Evolutionary conservation across 2,888 invertebrate species (phyloP), one percentile per base, ranked within the genome.

Genomic region (Venustoraphidia nigricollis): DNA sequence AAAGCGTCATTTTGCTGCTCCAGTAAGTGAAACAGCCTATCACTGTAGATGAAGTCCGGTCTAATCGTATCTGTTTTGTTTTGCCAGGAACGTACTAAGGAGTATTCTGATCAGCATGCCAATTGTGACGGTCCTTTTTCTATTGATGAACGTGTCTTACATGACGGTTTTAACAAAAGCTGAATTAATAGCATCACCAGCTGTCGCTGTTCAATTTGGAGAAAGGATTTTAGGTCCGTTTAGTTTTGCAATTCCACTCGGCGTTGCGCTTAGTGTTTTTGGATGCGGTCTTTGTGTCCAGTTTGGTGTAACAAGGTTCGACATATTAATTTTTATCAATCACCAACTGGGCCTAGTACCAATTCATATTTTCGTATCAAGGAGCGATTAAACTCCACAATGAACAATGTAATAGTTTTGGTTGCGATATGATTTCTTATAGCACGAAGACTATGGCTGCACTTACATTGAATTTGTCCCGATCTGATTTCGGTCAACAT

Each of bases 81-180:
- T 48, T 69, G 67, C 11, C 69, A 84, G 85, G 46, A 90, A 90
- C 63, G 82, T 91, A 34, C 83, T 86, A 0, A 69, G 81, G 38
- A 84, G 88, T 55, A 87, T 90, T 55, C 69, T 80, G 9, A 83
- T 90, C 45, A 88, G 83, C 0, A 83, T 91, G 0, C 90, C 90
- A 0, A 66, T 86, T 6, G 86, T 90, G 34, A 89, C 88, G 0
- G 65, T 76, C 0, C 72, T 88, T 10, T 91, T 90, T 61, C 80
- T 89, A 17, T 76, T 82, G 57, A 87, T 88, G 79, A 91, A 90
- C 60, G 72, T 89, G 11, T 82, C 89, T n/a, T 91, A 90, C 65
- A 83, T 90, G 80, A 78, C 87, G 0, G 87, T 83, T 5, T 66
- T 91, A 55, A 79, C 76, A 3, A 74, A 77, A 46, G 66, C 73